Conservation (phyloP, 53 echinoderm and acorn worm genomes). For the Mesocentrotus franciscanus region DNA sequence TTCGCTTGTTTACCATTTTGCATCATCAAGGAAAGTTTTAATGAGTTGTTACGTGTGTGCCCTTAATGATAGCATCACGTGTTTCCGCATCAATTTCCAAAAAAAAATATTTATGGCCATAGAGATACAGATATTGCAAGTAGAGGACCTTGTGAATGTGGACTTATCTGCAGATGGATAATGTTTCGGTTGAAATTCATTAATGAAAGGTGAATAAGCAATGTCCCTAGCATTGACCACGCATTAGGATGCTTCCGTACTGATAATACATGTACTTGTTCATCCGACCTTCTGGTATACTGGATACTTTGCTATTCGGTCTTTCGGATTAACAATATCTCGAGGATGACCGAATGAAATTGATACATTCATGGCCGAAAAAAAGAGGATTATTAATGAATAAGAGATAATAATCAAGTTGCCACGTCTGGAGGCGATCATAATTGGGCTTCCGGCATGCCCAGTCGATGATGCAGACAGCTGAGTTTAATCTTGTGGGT, state of each 20-base stretch:
- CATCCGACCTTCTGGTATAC: not conserved
- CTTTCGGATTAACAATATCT: slow-evolving; percentile 21
- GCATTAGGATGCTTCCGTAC: not conserved
- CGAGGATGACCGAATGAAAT: not conserved
- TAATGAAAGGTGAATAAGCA: slow-evolving; percentile 11
- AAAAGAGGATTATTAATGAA: not conserved
- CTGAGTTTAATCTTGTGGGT: slow-evolving; percentile 51
- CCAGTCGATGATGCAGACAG: slow-evolving; percentile 9
- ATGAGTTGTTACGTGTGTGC: not conserved
- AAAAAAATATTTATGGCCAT: not conserved
- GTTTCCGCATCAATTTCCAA: not conserved
- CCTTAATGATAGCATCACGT: slow-evolving; percentile 6
- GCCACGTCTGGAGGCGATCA: not conserved
- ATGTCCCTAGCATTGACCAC: not conserved
- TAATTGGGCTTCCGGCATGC: not conserved
- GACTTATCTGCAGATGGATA: not conserved
- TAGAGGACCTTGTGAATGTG: not conserved
- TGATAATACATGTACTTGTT: not conserved
- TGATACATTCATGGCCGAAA: not conserved
- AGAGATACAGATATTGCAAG: not conserved
- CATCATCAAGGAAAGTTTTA: not conserved
- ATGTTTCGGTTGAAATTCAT: not conserved
- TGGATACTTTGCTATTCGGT: not conserved
- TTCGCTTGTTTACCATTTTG: not conserved
- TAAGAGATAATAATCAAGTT: not conserved